These are phyloP conservation scores for Bombus sibiricus DNA, from an alignment of 1,140 invertebrate species.

Conservation along the genomic window DNA sequence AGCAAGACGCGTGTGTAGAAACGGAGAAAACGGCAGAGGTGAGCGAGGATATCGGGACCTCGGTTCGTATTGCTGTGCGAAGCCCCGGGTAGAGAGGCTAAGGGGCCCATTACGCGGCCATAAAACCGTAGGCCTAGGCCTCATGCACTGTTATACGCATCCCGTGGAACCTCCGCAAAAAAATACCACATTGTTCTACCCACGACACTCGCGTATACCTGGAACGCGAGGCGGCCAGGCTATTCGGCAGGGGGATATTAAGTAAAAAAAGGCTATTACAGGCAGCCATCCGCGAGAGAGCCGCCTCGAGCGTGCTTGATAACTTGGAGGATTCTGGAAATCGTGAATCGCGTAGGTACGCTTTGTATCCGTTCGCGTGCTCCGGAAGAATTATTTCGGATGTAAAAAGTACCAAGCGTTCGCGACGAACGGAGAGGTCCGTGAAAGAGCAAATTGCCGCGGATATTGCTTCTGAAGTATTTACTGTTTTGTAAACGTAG, in stretches of 20 bases:
- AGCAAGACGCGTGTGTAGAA: not conserved
- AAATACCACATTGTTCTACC: slow-evolving; percentile 70
- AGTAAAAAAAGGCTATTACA: not conserved
- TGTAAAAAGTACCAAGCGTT: slow-evolving; percentile 3
- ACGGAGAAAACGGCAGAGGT: slow-evolving; percentile 40
- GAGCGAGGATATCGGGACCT: slow-evolving; percentile 56
- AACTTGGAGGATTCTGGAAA: slow-evolving; percentile 37
- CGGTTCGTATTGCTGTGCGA: slow-evolving; percentile 65
- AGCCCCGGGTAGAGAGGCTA: slow-evolving; percentile 64
- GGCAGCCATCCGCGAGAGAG: not conserved
- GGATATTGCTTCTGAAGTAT: slow-evolving; percentile 29
- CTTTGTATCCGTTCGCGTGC: slow-evolving; percentile 33
- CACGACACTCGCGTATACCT: slow-evolving; percentile 71
- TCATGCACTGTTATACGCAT: slow-evolving; percentile 73
- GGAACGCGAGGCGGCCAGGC: slow-evolving; percentile 42
- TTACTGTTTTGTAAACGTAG: not conserved
- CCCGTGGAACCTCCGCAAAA: slow-evolving; percentile 47
- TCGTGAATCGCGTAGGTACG: slow-evolving; percentile 31
- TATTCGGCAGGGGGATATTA: slow-evolving; percentile 45
- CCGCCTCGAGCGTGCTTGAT: slow-evolving; percentile 21
- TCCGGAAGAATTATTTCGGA: slow-evolving; percentile 36
- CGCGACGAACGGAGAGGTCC: not conserved
- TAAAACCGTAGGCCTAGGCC: slow-evolving; percentile 77
- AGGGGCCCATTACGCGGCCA: slow-evolving; percentile 79
- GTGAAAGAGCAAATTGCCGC: slow-evolving; percentile 17